Evolutionary conservation across 2,797 vertebrate species (phyloP).

Genomic region (Moxostoma hubbsi): DNA sequence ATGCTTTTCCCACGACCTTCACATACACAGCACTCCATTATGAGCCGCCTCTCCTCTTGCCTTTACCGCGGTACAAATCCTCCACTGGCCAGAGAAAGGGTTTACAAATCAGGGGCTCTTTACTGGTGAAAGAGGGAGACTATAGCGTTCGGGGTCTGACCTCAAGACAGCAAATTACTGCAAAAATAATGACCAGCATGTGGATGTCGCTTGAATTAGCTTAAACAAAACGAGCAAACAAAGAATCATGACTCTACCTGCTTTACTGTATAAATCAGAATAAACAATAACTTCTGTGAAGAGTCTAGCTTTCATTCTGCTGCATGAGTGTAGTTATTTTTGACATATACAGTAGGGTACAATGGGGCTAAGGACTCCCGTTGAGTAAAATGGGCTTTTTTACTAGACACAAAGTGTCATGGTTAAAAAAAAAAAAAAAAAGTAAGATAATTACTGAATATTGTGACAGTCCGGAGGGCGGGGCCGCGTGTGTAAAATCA

Average conservation of each 20-base stretch:
- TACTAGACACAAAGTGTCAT: too few species aligned
- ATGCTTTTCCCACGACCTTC: conserved; percentile 71
- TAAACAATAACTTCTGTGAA: too few species aligned
- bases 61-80: conserved; percentile 45
- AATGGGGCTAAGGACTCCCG: too few species aligned
- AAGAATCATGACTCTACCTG: neutral
- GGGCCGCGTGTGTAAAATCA: too few species aligned
- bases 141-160: conserved; percentile 65
- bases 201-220: conserved; percentile 9
- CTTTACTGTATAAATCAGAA: too few species aligned
- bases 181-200: conserved; percentile 29
- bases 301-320: too few species aligned
- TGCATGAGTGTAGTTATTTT: too few species aligned
- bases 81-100: conserved; percentile 73
- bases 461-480: too few species aligned
- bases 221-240: neutral
- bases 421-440: too few species aligned
- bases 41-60: conserved; percentile 57
- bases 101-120: conserved; percentile 81
- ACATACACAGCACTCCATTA: conserved; percentile 57
- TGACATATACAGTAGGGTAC: too few species aligned
- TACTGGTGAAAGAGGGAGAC: conserved; percentile 73
- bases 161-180: conserved; percentile 73
- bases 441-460: too few species aligned
- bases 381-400: too few species aligned